A percentile compares a stretch with the other conserved stretches of the same genome.
Evolutionary conservation across 2,113 vertebrate genomes (phyloP).

Genomic region (Ptychochromis oligacanthus): DNA sequence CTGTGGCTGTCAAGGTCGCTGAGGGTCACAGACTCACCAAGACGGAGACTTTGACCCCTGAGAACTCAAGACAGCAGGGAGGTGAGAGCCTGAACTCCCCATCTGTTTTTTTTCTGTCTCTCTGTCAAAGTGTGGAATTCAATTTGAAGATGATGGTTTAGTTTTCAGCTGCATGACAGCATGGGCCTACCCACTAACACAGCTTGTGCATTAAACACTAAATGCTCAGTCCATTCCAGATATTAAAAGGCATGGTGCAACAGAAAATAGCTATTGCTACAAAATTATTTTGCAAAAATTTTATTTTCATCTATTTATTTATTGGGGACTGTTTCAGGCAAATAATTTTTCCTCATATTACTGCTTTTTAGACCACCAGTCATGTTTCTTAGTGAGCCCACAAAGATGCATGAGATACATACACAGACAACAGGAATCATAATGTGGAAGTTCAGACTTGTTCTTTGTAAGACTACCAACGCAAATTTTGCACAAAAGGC

Average conservation of each 20-base stretch:
- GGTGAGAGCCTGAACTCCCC: conserved; percentile 42
- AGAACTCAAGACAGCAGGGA: conserved; percentile 22
- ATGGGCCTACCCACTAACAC: neutral
- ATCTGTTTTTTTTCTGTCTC: neutral
- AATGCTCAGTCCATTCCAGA: neutral
- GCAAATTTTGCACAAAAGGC: neutral
- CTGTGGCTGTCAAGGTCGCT: conserved; percentile 94
- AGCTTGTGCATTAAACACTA: neutral
- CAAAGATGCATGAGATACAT: too few relatives aligned
- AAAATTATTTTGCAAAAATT: too few relatives aligned
- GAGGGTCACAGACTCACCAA: conserved; percentile 86
- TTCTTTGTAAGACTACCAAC: neutral
- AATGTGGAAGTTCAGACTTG: neutral
- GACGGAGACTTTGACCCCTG: conserved; percentile 1
- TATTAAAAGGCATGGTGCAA: neutral
- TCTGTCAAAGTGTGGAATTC: neutral
- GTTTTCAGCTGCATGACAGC: neutral
- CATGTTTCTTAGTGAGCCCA: neutral
- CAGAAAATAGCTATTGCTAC: neutral
- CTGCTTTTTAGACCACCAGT: neutral
- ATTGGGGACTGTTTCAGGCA: neutral
- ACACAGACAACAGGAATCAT: neutral
- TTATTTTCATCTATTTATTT: neutral
- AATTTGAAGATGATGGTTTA: neutral
- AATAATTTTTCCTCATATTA: neutral